Evolutionary conservation across 2,888 invertebrate species (phyloP), one percentile per base, ranked within the genome.

Genomic region (Dichetophora obliterata): DNA sequence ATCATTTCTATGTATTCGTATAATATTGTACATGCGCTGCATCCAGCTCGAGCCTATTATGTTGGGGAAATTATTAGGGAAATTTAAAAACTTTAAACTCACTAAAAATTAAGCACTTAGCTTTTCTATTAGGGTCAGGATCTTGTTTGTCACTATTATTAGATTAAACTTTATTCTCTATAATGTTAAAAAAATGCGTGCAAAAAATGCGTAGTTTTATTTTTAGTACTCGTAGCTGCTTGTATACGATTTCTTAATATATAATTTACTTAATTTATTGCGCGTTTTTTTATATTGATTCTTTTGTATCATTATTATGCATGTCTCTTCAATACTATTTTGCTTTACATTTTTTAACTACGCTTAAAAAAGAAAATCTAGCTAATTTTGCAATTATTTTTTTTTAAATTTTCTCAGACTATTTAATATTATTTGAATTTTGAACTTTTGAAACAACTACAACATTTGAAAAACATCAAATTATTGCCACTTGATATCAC

Each of bases 391-490:
- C 9, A 37, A 31, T 66, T n/a, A n/a, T n/a, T n/a, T 65, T 66
- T 57, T 43, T 14, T 43, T 75, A 50, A 72, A 48, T 27, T 70
- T 61, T n/a, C 22, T 71, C 50, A 24, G 27, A 50, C 43, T 70
- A 54, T 61, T 65, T 27, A 69, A 69, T 54, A 59, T 66, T 69
- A 69, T 37, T 69, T 50, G 24, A 69, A 48, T 68, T 11, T 69
- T 34, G 52, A 43, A 54, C 19, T 27, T 27, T 48, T 82, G 83
- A 81, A 82, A 79, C 82, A 85, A 86, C 84, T 85, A 85, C 86
- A 86, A 86, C 86, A 86, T 86, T 86, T 86, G 86, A 86, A 86
- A 86, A 86, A 87, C 86, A 86, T 86, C 82, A 86, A 78, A 75
- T 71, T 75, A 75, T 76, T 54, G 74, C 68, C 65, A 75, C 72